phyloP scores from a whole-genome alignment of 1,140 invertebrate genomes.

The Drosophila leontia region DNA sequence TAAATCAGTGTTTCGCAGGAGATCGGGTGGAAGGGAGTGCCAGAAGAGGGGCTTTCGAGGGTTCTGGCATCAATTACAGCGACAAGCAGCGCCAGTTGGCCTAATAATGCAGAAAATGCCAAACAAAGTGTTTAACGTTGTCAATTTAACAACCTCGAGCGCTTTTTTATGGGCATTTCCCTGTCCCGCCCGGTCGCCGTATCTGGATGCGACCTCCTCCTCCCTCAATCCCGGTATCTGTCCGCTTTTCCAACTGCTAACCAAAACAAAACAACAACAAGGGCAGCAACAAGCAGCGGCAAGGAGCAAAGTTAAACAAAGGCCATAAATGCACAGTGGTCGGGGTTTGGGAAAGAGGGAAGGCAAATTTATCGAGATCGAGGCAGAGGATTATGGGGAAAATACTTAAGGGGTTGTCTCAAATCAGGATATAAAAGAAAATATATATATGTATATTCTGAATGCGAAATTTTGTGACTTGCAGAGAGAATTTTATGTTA shows the following conservation, averaged over 20 bases:
- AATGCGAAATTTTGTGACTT: neutral
- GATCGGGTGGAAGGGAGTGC: conserved; percentile 1
- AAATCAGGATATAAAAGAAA: neutral
- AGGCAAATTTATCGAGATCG: neutral
- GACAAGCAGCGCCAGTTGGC: conserved; percentile 71
- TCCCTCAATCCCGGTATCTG: conserved; percentile 3
- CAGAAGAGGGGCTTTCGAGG: conserved; percentile 4
- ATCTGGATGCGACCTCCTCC: conserved; percentile 4
- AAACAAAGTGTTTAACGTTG: conserved; percentile 84
- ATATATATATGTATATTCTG: neutral
- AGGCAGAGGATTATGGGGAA: neutral
- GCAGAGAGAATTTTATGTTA: neutral
- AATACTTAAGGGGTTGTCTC: neutral
- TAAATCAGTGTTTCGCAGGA: conserved; percentile 67
- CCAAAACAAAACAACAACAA: conserved; percentile 55
- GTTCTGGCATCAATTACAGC: conserved; percentile 75
- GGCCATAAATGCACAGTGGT: conserved; percentile 64
- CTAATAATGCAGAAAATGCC: conserved; percentile 83
- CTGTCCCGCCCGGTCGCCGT: neutral
- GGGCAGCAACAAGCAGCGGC: conserved; percentile 41
- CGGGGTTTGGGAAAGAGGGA: neutral
- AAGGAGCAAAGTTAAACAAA: conserved; percentile 73
- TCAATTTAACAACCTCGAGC: conserved; percentile 83
- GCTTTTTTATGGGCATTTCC: conserved; percentile 70
- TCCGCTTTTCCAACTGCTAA: conserved; percentile 46